These are phyloP conservation scores for Hippocampus abdominalis DNA, from an alignment of 2,113 vertebrate genomes.

Conservation along the genomic window DNA sequence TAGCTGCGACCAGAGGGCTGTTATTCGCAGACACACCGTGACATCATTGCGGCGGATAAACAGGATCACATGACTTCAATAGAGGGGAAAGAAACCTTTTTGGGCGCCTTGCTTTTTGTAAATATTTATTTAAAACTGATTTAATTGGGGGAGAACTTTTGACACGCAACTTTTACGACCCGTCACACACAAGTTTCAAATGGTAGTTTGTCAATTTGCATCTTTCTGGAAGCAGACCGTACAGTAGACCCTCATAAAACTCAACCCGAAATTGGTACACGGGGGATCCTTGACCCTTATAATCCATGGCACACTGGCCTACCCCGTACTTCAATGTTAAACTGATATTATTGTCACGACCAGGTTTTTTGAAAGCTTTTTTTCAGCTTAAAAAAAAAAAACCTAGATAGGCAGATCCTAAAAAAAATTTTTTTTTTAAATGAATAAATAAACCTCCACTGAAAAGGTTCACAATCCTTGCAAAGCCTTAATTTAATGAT, in stretches of 20 bases:
- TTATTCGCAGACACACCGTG: conserved; percentile 16
- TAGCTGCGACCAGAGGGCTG: conserved; percentile 77
- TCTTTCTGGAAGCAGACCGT: background rate
- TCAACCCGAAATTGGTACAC: no score
- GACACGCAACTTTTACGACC: background rate
- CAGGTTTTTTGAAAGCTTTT: no score
- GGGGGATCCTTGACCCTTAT: no score
- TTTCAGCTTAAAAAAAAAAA: no score
- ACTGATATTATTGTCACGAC: no score
- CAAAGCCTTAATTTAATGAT: no score
- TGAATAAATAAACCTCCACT: no score
- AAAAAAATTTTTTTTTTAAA: no score
- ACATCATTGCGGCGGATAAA: conserved; percentile 1
- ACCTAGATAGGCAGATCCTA: no score
- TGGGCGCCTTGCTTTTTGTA: background rate
- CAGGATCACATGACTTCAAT: background rate
- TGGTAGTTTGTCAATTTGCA: background rate
- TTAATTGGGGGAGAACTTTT: background rate
- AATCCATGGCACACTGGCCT: no score
- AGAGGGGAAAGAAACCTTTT: background rate
- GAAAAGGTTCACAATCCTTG: no score
- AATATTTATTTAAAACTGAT: conserved; percentile 29
- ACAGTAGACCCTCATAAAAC: background rate
- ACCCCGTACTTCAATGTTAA: no score
- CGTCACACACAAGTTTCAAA: background rate